Evolutionary conservation across 2,113 vertebrate species (phyloP), one percentile per base, ranked within the genome.

Genomic region (Nesogale talazaci): DNA sequence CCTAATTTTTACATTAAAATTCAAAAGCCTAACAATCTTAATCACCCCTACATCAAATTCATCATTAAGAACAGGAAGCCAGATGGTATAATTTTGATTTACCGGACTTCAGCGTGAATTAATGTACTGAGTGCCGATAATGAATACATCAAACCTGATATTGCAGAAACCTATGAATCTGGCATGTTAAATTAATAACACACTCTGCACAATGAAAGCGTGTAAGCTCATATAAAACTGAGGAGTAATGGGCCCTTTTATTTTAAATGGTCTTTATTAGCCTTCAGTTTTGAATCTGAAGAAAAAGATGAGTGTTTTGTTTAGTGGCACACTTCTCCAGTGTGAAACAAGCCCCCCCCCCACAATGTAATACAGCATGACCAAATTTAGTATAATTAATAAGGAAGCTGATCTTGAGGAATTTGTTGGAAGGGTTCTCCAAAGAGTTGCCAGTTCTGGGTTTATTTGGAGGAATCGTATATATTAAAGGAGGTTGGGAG

Each of bases 31-130:
- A 99, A 99, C 98, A 98, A 99, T 99, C 99, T 99, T 99, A 99
- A 99, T 99, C 98, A 99, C 98, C 98, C 98, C 98, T 98, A 98
- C 98, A 99, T 99, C 98, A 99, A 99, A 99, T 99, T 99, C 99
- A 99, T 99, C 98, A 98, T 98, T 97, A 98, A 98, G 98, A 99
- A 99, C 98, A 99, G 99, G 99, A 98, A 98, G 99, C 99, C 99
- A 99, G 99, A 99, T 99, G 99, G 99, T 99, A 99, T 98, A 99
- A 98, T 99, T 99, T 99, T 99, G 99, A 99, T 99, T 98, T 98
- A 98, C 98, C 98, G 98, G 98, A 98, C 98, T 98, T 99, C 98
- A 99, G 98, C 98, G 98, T 99, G 99, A 99, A 99, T 99, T 99
- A 99, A 99, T 99, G 99, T 98, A 98, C 98, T 98, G 98, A 99